Conservation (phyloP, 2,888 invertebrate genomes). For the Lasioglossum oenotherae region DNA sequence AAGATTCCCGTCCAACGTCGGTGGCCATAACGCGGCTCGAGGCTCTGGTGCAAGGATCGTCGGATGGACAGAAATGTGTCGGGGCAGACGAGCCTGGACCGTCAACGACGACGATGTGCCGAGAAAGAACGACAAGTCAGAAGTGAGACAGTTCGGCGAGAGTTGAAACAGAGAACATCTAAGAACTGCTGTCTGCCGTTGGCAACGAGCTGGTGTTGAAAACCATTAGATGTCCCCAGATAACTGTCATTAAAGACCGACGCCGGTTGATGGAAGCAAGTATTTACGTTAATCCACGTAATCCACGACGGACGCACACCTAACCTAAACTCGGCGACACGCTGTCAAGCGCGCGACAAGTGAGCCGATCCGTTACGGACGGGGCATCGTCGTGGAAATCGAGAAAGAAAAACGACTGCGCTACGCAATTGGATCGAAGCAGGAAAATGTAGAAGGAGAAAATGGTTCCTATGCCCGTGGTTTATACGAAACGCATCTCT, state of each 20-base stretch:
- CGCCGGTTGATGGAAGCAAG: not conserved
- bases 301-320: conserved; percentile 26
- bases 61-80: conserved; percentile 17
- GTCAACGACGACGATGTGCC: not conserved
- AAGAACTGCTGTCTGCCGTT: not conserved
- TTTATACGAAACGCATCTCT: not conserved
- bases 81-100: not conserved
- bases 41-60: not conserved
- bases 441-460: not conserved
- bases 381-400: not conserved
- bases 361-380: conserved; percentile 21
- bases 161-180: not conserved
- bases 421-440: conserved; percentile 3
- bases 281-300: conserved; percentile 13
- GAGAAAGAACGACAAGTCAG: not conserved
- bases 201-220: not conserved
- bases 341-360: conserved; percentile 52
- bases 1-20: conserved; percentile 36
- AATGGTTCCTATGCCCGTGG: not conserved
- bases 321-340: conserved; percentile 38
- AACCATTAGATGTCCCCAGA: not conserved
- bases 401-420: not conserved
- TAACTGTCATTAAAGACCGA: not conserved
- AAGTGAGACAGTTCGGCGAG: conserved; percentile 24
- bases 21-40: not conserved